Evolutionary conservation across 1,140 invertebrate species (phyloP).

Genomic region (Pectinophora gossypiella): DNA sequence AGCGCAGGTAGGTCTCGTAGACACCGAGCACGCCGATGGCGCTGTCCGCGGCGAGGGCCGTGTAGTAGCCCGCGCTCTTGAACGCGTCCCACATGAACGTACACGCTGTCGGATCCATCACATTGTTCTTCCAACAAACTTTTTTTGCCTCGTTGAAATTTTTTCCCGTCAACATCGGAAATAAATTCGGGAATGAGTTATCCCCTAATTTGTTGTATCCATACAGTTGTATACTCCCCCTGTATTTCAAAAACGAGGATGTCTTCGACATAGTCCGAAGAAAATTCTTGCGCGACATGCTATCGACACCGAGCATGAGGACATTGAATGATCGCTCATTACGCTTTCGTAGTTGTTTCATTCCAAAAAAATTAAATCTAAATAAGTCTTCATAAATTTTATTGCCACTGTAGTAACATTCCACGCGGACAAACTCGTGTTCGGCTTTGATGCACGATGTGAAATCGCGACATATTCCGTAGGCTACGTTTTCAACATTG

Average conservation of each 20-base stretch:
- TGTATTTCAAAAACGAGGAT: conserved; percentile 10
- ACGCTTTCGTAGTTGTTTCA: background rate
- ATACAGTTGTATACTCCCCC: conserved; percentile 70
- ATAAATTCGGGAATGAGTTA: conserved; percentile 86
- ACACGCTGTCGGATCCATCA: conserved; percentile 60
- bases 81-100: conserved; percentile 85
- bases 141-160: conserved; percentile 72
- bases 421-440: conserved; percentile 19
- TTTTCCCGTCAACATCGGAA: conserved; percentile 80
- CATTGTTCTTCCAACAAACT: conserved; percentile 64
- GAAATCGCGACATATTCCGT: conserved; percentile 19
- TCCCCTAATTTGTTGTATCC: conserved; percentile 87
- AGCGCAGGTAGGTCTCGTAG: conserved; percentile 82
- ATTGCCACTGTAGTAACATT: conserved; percentile 19
- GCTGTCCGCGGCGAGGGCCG: conserved; percentile 85
- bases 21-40: conserved; percentile 79
- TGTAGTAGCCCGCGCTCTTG: conserved; percentile 81
- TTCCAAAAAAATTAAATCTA: background rate
- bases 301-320: conserved; percentile 23
- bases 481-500: conserved; percentile 12
- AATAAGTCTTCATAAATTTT: conserved; percentile 22
- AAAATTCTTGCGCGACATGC: conserved; percentile 27
- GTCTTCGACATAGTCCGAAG: conserved; percentile 26
- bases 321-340: conserved; percentile 14
- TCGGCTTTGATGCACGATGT: conserved; percentile 10